A percentile compares a stretch with the other conserved stretches of the same genome.
Conservation (phyloP, 1,140 invertebrate species). For the Drosophila oshimai region DNA sequence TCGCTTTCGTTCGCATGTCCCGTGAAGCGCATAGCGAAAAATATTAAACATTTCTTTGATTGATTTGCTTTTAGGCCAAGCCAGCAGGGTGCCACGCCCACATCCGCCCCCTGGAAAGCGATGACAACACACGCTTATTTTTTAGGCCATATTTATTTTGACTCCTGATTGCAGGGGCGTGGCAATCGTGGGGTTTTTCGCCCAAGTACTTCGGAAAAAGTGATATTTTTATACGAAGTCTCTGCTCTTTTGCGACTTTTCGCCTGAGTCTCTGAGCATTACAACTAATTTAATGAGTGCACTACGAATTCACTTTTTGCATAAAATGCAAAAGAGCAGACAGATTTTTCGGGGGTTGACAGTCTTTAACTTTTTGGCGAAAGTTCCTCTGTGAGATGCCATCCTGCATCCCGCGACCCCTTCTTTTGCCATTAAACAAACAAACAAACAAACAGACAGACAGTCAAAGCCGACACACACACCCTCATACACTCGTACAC, state of each 20-base stretch:
- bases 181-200: conserved; percentile 5
- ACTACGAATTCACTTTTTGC: conserved; percentile 29
- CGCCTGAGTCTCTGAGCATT: background rate
- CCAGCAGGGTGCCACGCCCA: conserved; percentile 13
- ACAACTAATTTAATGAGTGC: conserved; percentile 49
- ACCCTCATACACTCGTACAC: background rate
- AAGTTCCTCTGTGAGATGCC: too few relatives aligned
- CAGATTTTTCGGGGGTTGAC: conserved; percentile 13
- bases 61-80: conserved; percentile 53
- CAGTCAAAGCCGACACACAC: conserved; percentile 1
- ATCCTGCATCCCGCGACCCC: too few relatives aligned
- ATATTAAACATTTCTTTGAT: conserved; percentile 67
- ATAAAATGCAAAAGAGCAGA: background rate
- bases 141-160: background rate
- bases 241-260: background rate
- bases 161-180: conserved; percentile 7
- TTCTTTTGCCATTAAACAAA: conserved; percentile 4
- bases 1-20: background rate
- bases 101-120: background rate
- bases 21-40: conserved; percentile 59
- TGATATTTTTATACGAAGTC: conserved; percentile 28
- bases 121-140: background rate
- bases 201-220: background rate
- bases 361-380: conserved; percentile 20
- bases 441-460: conserved; percentile 33